Base-by-base conservation (phyloP, 2,113 vertebrate species). In the Sitta europaea region DNA sequence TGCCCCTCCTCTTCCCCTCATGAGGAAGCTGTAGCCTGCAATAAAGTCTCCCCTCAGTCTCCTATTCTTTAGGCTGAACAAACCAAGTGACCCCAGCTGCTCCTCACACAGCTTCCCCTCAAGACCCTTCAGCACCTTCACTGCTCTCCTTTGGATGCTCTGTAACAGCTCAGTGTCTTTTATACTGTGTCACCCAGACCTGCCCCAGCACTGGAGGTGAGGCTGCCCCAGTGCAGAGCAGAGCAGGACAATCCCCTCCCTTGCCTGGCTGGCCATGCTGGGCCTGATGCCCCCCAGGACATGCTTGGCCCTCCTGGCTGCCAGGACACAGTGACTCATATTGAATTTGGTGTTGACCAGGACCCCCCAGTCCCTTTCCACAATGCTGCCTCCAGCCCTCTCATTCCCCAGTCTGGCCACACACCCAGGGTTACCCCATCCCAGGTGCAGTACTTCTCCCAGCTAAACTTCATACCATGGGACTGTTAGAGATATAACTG, bases 101-200 rank as follows among this genome's bases (percentile, higher is more conserved):
- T 45, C 28, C 23, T 59, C 72, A 18, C 1, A 51, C 0, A 0
- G 19, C 38, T 77, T 61, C 47, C 8, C 22, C 47, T 15, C 2
- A 45, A 53, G 54, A 19, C 33, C 33, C 11, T 38, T 59, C 18
- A 27, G 10, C 45, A 36, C 22, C 22, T 15, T 22, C 11, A 23
- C 3, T 24, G 71, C 25, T 18, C 1, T 53, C 8, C 45, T 23
- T 4, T 43, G 53, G 36, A 27, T 4, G 2, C 11, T 86, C 38
- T 59, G 11, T 19, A 51, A 45, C 18, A 59, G 14, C 14, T 27
- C 3, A 36, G 4, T 45, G 38, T 10, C 16, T 19, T 43, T 19
- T 43, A 36, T 36, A 2, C 1, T 27, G 22, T 33, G 31, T 6
- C 0, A 0, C 45, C 27, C 71, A 27, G 1, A 43, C 2, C 27